Percentiles rank a stretch among this genome's conserved stretches.
Evolutionary conservation across 1,140 invertebrate genomes (phyloP).

Genomic region (Macrobrachium rosenbergii): DNA sequence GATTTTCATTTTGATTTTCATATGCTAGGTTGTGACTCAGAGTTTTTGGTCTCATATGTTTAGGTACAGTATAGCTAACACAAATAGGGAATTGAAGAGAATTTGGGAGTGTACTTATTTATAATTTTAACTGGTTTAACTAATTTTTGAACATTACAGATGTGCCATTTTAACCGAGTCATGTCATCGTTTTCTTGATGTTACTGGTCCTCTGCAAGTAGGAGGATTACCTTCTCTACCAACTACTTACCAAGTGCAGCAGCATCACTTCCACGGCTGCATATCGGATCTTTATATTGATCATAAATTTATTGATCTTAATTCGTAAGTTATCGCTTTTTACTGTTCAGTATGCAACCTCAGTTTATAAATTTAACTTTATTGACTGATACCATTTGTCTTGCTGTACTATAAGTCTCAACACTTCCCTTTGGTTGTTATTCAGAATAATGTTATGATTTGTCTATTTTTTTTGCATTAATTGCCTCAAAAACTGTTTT

Average conservation of each 20-base stretch:
- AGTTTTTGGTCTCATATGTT: too few species aligned
- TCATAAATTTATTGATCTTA: conserved; percentile 89
- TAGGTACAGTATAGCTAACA: too few species aligned
- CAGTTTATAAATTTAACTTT: not conserved
- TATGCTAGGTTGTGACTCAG: too few species aligned
- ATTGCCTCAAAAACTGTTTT: not conserved
- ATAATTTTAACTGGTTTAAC: not conserved
- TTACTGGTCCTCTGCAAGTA: conserved; percentile 94
- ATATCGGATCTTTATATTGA: conserved; percentile 92
- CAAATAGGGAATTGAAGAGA: too few species aligned
- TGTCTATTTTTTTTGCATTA: too few species aligned
- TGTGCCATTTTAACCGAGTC: conserved; percentile 90
- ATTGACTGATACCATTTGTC: not conserved
- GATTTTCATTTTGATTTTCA: too few species aligned
- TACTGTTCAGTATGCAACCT: not conserved
- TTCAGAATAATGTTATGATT: not conserved
- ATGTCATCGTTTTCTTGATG: conserved; percentile 94
- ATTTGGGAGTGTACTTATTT: too few species aligned
- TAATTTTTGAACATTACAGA: conserved; percentile 70
- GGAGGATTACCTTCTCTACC: conserved; percentile 91
- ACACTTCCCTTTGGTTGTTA: not conserved
- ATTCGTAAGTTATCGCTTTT: conserved; percentile 74
- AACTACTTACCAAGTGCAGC: conserved; percentile 81
- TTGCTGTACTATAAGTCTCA: not conserved
- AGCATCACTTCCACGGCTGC: conserved; percentile 90